Evolutionary conservation across 2,113 vertebrate genomes (phyloP), one percentile per base, ranked within the genome.

Genomic region (Atrichornis clamosus): DNA sequence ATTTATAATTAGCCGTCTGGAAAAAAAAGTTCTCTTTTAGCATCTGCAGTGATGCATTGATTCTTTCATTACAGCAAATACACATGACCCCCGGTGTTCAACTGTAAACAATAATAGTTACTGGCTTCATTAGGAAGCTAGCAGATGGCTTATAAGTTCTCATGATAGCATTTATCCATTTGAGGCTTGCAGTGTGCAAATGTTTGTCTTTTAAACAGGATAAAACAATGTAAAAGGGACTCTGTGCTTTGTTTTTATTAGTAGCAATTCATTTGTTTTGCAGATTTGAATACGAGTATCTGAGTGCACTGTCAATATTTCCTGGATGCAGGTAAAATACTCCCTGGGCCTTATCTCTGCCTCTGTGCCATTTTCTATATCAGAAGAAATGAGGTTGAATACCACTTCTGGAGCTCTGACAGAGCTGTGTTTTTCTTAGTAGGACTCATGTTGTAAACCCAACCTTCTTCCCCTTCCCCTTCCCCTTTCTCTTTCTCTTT

Each of bases 121-220:
- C 96, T 93, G 97, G 97, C 96, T 97, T 98, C 98, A 98, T 98
- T 98, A 98, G 98, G 97, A 97, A 97, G 94, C 96, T 93, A 96
- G 97, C 98, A 98, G 98, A 98, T 98, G 98, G 98, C 97, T 97
- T 96, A 96, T 96, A 94, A 98, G 98, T 98, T 97, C 98, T 98
- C 96, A 64, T 83, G 97, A 98, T 98, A 96, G 97, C 96, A 97
- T 96, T 97, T 97, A 98, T 96, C 95, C 97, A 97, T 97, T 96
- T 96, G 97, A 85, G 95, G 97, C 97, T 97, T 96, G 95, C 96
- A 89, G 94, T 39, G 27, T 95, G 87, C 97, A 98, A 98, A 97
- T 97, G 96, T 98, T 98, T 98, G 93, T 91, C 97, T 98, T 98
- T 97, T 98, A 96, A 96, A 94, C 89, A 96, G 95, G 68, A 85